phyloP scores from a whole-genome alignment of 2,888 invertebrate genomes.

The Anaspis maculata region DNA sequence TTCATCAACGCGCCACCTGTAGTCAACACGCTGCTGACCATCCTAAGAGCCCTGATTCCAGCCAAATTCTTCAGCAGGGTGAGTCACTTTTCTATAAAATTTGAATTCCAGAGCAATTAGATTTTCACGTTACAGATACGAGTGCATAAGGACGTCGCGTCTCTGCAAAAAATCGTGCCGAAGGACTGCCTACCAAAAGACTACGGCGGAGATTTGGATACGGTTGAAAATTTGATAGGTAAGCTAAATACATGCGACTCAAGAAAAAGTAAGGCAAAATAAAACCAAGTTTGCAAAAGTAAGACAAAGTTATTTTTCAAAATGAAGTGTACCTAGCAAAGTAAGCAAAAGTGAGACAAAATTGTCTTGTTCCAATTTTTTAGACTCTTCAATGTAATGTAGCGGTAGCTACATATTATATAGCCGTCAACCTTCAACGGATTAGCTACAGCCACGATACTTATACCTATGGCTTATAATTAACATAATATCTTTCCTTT shows the following conservation, averaged over 20 bases:
- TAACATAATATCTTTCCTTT: not conserved
- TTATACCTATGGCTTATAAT: too few relatives aligned
- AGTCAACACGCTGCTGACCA: conserved; percentile 7
- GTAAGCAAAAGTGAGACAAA: too few relatives aligned
- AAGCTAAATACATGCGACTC: conserved; percentile 15
- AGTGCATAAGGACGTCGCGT: conserved; percentile 14
- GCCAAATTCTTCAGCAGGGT: conserved; percentile 9
- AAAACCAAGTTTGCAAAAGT: too few relatives aligned
- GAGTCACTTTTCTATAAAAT: conserved; percentile 1
- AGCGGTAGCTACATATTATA: too few relatives aligned
- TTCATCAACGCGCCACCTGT: conserved; percentile 12
- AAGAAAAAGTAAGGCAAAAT: too few relatives aligned
- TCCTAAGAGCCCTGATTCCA: conserved; percentile 8
- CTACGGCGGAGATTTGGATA: conserved; percentile 13
- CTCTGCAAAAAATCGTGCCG: conserved; percentile 12
- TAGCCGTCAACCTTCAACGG: too few relatives aligned
- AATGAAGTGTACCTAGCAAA: too few relatives aligned
- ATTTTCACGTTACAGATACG: not conserved
- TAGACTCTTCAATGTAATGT: too few relatives aligned
- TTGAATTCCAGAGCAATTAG: conserved; percentile 1
- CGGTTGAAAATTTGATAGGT: conserved; percentile 52
- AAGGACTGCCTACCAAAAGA: conserved; percentile 11
- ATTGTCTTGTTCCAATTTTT: too few relatives aligned
- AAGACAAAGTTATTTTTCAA: too few relatives aligned
- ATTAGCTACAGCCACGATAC: too few relatives aligned